These are phyloP conservation scores for Dicaeum eximium DNA, from an alignment of 2,113 vertebrate genomes.

Conservation along the genomic window DNA sequence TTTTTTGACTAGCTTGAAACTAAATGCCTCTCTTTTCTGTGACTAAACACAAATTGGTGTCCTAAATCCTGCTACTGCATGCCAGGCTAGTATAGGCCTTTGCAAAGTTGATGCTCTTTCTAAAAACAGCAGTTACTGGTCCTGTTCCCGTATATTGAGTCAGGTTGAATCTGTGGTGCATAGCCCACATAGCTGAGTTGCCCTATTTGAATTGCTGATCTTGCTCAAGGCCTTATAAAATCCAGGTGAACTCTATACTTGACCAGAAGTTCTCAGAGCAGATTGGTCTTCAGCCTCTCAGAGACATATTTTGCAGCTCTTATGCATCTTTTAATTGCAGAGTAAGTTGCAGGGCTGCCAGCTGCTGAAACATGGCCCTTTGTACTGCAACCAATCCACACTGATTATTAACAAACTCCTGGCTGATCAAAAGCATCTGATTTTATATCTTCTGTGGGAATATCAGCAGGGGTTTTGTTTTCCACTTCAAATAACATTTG, in stretches of 20 bases:
- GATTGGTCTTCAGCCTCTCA: background rate
- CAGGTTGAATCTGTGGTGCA: background rate
- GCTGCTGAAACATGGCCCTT: background rate
- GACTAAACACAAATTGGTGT: background rate
- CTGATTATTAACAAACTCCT: background rate
- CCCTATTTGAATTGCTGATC: background rate
- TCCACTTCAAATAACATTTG: background rate
- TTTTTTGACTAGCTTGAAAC: background rate
- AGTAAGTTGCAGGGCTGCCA: background rate
- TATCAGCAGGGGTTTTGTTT: background rate
- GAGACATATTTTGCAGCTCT: background rate
- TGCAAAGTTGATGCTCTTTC: background rate
- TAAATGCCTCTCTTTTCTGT: background rate
- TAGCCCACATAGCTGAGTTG: background rate
- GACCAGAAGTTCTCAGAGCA: background rate
- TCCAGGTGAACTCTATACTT: background rate
- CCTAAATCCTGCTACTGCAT: background rate
- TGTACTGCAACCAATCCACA: rapidly evolving
- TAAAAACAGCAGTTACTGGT: background rate
- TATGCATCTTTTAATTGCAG: background rate
- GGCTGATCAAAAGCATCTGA: background rate
- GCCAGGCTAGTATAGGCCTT: background rate
- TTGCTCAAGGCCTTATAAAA: background rate
- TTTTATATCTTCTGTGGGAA: background rate
- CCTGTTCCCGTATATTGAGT: background rate